Conservation (phyloP, 2,888 invertebrate species). For the Bursaphelenchus okinawaensis region DNA sequence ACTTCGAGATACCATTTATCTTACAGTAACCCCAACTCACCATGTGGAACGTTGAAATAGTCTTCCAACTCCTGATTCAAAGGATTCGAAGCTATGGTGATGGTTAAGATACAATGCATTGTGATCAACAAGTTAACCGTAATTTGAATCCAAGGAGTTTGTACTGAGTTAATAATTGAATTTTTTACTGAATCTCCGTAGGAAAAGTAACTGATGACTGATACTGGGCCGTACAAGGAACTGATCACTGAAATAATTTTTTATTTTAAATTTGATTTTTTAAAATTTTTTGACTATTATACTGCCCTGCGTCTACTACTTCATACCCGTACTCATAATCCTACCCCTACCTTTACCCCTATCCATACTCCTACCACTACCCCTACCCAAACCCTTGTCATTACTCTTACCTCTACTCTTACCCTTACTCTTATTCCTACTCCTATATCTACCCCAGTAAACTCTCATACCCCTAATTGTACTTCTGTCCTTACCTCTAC, state of each 20-base stretch:
- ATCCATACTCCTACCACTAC: too few species aligned
- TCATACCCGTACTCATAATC: too few species aligned
- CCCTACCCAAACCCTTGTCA: too few species aligned
- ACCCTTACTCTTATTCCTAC: too few species aligned
- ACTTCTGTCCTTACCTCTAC: too few species aligned
- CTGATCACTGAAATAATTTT: slow-evolving; percentile 35
- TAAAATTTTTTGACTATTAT: not conserved
- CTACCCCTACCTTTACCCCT: too few species aligned
- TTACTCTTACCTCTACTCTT: too few species aligned
- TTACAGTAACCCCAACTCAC: slow-evolving; percentile 18
- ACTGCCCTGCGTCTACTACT: not conserved
- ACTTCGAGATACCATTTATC: not conserved
- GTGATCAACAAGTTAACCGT: slow-evolving; percentile 18
- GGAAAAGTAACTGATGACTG: slow-evolving; percentile 32
- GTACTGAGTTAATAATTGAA: slow-evolving; percentile 25
- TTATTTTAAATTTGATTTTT: slow-evolving; percentile 11
- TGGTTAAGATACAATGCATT: slow-evolving; percentile 12
- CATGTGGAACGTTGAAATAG: slow-evolving; percentile 43
- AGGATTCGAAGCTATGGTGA: slow-evolving; percentile 28
- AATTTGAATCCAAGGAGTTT: slow-evolving; percentile 22
- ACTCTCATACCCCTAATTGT: too few species aligned
- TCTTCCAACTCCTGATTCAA: slow-evolving; percentile 52
- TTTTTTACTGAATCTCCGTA: slow-evolving; percentile 23
- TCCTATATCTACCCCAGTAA: too few species aligned
- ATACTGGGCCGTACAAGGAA: slow-evolving; percentile 39